Conservation (phyloP, 1,140 invertebrate genomes). For the Lepidurus apus region DNA sequence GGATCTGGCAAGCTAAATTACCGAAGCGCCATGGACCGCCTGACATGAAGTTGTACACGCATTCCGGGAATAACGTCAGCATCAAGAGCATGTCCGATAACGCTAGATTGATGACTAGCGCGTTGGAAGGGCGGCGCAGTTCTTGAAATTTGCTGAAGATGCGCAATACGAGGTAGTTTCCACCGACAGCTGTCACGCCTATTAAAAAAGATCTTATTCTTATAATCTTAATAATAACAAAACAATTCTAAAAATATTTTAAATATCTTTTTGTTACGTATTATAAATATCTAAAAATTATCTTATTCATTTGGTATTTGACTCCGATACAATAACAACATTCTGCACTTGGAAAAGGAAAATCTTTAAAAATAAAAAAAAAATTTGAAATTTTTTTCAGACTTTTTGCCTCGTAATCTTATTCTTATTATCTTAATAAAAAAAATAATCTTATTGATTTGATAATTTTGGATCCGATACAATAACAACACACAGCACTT, state of each 20-base stretch:
- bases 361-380: no score
- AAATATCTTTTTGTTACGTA: background rate
- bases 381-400: no score
- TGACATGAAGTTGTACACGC: constrained; percentile 39
- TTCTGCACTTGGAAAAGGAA: background rate
- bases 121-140: constrained; percentile 74
- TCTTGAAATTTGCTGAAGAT: constrained; percentile 41
- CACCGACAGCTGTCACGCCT: constrained; percentile 27
- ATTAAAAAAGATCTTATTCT: background rate
- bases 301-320: background rate
- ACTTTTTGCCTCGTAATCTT: no score
- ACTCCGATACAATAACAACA: background rate
- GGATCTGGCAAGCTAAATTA: constrained; percentile 36
- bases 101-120: constrained; percentile 77
- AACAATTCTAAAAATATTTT: background rate
- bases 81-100: constrained; percentile 86
- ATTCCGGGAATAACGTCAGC: constrained; percentile 48
- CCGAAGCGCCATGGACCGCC: constrained; percentile 38
- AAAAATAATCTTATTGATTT: background rate
- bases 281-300: background rate
- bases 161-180: constrained; percentile 33
- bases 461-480: background rate
- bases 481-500: no score
- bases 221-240: background rate
- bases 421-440: no score